Base-by-base conservation (phyloP, 2,113 vertebrate species). In the Pseudorhombus dupliciocellatus region DNA sequence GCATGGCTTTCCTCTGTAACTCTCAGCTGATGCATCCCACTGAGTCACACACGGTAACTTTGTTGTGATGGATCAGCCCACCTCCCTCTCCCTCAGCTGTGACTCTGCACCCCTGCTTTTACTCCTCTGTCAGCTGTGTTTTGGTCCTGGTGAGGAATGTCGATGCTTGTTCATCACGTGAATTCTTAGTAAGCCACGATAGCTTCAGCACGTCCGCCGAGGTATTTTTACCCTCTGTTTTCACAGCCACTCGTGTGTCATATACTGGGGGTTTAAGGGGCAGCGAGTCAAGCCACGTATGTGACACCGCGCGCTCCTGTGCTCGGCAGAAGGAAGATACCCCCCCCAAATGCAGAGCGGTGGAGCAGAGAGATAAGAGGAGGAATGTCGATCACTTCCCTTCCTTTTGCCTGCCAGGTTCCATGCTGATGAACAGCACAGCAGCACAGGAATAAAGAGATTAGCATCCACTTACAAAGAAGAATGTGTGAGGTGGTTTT, bases 201-300 rank as follows among this genome's bases (percentile, higher is more conserved):
- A 7, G 14, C 16, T 22, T 20, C 21, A 53, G 24, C 59, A 21
- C 44, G 48, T 53, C 76, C 53, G 44, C 52, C 5, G 1, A 40
- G 48, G 68, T 86, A 90, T 89, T 84, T 82, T 75, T 75, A 79
- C 50, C 54, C 48, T 65, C 22, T 62, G 61, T 77, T 81, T 68
- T 74, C 40, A 70, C 21, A 22, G 56, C 50, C 75, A 54, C 70
- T 57, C 7, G 20, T 15, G 50, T 51, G 50, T 46, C 58, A 40
- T 24, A 14, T 10, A 51, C 42, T n/a, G n/a, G 25, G 24, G 30
- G 28, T 58, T 77, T 46, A 61, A 22, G 53, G 59, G 62, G 63
- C 48, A 50, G 30, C 44, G 30, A 52, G 42, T 72, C 4, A 52
- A 61, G 48, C 40, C 44, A 7, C 34, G 4, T 46, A 34, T 25